phyloP scores from a whole-genome alignment of 2,888 invertebrate genomes.

The Quadroppia sp. region DNA sequence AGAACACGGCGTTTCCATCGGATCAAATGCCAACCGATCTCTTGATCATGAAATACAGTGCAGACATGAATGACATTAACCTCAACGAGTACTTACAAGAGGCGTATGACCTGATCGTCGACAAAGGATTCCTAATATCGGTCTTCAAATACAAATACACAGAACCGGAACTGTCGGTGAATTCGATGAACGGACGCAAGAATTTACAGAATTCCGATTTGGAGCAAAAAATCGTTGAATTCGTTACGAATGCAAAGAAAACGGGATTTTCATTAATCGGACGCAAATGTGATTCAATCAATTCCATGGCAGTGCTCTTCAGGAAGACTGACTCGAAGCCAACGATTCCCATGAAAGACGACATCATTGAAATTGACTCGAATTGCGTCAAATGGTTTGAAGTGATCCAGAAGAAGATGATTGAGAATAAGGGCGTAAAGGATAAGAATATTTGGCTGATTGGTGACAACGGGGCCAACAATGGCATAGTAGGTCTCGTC shows the following conservation, averaged over 20 bases:
- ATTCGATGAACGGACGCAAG: not conserved
- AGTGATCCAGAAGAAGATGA: slow-evolving; percentile 48
- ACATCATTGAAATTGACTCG: not conserved
- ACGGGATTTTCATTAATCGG: slow-evolving; percentile 43
- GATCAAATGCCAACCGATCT: slow-evolving; percentile 50
- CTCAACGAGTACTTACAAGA: slow-evolving; percentile 46
- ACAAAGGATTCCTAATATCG: slow-evolving; percentile 65
- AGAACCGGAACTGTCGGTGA: not conserved
- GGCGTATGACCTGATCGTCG: slow-evolving; percentile 59
- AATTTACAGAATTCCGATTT: not conserved
- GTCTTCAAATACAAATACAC: slow-evolving; percentile 44
- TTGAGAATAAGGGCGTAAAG: slow-evolving; percentile 61
- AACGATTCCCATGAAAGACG: not conserved
- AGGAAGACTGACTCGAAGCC: slow-evolving; percentile 55
- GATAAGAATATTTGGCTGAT: slow-evolving; percentile 62
- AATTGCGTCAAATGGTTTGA: not conserved
- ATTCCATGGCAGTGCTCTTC: slow-evolving; percentile 59
- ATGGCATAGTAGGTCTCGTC: slow-evolving; percentile 80
- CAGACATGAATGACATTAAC: slow-evolving; percentile 20
- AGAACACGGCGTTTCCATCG: slow-evolving; percentile 55
- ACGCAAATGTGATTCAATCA: slow-evolving; percentile 63
- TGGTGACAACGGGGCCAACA: slow-evolving; percentile 63
- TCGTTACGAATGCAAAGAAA: not conserved
- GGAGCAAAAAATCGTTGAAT: not conserved
- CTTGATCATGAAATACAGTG: slow-evolving; percentile 47